These are phyloP conservation scores for Megalops cyprinoides DNA, from an alignment of 2,797 vertebrate genomes.

Conservation along the genomic window DNA sequence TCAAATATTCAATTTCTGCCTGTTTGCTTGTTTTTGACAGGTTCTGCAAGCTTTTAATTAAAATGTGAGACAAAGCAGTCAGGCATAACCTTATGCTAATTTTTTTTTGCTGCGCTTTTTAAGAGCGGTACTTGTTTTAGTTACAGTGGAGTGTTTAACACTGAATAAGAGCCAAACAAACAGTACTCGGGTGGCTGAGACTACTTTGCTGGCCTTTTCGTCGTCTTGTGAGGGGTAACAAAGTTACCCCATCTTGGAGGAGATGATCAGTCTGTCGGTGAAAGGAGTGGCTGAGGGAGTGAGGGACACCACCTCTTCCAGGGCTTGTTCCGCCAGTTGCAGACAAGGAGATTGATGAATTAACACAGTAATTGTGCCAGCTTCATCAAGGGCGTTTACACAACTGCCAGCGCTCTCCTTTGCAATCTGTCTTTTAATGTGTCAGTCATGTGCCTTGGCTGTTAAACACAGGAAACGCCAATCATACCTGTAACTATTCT, in stretches of 20 bases:
- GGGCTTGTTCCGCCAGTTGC: no score
- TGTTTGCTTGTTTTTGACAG: neutral
- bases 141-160: neutral
- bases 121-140: neutral
- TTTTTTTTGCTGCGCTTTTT: neutral
- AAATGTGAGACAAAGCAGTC: neutral
- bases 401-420: neutral
- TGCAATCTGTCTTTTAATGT: neutral
- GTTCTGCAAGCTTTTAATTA: constrained; percentile 3
- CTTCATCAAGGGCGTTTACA: neutral
- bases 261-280: no score
- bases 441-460: neutral
- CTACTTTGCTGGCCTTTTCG: neutral
- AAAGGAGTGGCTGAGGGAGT: no score
- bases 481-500: no score
- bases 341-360: no score
- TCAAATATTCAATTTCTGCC: neutral
- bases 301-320: no score
- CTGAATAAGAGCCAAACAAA: neutral
- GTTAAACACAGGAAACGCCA: no score
- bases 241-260: no score
- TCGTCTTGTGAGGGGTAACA: no score
- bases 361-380: no score
- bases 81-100: neutral
- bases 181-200: neutral